Percentiles rank a stretch among this genome's conserved stretches.
Conservation (phyloP, 2,113 vertebrate species). For the Pangasianodon hypophthalmus region DNA sequence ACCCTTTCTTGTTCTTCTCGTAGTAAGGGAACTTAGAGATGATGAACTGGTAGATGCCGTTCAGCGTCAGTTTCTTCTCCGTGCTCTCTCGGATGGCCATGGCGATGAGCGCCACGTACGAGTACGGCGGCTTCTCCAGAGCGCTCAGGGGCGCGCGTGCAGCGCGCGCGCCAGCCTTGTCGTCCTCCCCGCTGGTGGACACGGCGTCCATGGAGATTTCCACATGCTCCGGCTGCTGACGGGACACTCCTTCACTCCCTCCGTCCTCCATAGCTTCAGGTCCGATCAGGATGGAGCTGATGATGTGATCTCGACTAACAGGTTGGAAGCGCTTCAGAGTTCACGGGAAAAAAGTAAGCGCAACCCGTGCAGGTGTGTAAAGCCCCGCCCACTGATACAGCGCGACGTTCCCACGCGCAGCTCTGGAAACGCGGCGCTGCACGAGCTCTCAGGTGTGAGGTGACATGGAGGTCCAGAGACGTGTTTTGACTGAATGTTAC, state of each 20-base stretch:
- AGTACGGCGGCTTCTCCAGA: slow-evolving; percentile 76
- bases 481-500: slow-evolving; percentile 19
- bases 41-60: slow-evolving; percentile 80
- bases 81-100: slow-evolving; percentile 80
- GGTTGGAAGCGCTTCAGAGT: slow-evolving; percentile 11
- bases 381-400: slow-evolving; percentile 51
- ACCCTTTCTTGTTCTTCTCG: slow-evolving; percentile 72
- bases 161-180: too few species aligned
- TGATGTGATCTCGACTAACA: neutral
- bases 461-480: slow-evolving; percentile 49
- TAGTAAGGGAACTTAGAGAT: slow-evolving; percentile 79
- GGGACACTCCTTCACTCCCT: neutral
- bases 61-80: slow-evolving; percentile 73
- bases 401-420: slow-evolving; percentile 44
- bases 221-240: neutral
- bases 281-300: neutral
- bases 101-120: slow-evolving; percentile 82
- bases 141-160: neutral
- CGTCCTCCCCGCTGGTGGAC: slow-evolving; percentile 21
- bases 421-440: neutral
- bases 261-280: slow-evolving; percentile 1
- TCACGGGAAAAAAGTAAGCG: neutral
- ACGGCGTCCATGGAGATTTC: slow-evolving; percentile 24
- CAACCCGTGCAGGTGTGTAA: slow-evolving; percentile 51
- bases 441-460: slow-evolving; percentile 16